Evolutionary conservation across 2,888 invertebrate species (phyloP).

Genomic region (Rhyacophila evoluta): DNA sequence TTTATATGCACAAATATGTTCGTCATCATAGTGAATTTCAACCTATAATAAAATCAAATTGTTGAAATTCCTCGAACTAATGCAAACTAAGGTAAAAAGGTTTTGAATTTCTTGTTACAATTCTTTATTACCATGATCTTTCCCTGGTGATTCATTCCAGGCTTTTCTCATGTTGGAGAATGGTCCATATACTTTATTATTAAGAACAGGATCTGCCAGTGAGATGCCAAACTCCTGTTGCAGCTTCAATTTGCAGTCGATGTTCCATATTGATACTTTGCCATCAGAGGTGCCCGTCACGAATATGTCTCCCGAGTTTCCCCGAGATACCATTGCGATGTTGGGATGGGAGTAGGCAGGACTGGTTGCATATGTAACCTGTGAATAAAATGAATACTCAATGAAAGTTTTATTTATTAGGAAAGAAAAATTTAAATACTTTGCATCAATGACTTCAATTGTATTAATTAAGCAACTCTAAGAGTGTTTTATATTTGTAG

Average conservation of each 20-base stretch:
- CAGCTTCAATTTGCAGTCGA: slow-evolving; percentile 81
- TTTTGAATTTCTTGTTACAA: too few relatives aligned
- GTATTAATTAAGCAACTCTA: too few relatives aligned
- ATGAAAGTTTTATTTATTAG: too few relatives aligned
- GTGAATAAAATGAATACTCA: slow-evolving; percentile 17
- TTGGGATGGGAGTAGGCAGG: slow-evolving; percentile 75
- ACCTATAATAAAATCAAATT: too few relatives aligned
- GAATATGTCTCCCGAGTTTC: slow-evolving; percentile 71
- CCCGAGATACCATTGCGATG: slow-evolving; percentile 72
- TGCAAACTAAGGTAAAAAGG: too few relatives aligned
- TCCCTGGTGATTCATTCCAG: slow-evolving; percentile 47
- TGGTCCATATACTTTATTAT: slow-evolving; percentile 50
- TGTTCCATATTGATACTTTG: slow-evolving; percentile 86
- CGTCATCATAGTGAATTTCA: too few relatives aligned
- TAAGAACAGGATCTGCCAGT: slow-evolving; percentile 63
- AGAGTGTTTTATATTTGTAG: too few relatives aligned
- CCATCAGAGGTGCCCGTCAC: slow-evolving; percentile 73
- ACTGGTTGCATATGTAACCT: slow-evolving; percentile 84
- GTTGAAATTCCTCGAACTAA: too few relatives aligned
- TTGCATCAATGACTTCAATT: too few relatives aligned
- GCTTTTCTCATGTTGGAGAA: slow-evolving; percentile 49
- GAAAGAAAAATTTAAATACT: too few relatives aligned
- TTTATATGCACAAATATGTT: too few relatives aligned
- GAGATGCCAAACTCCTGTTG: slow-evolving; percentile 72
- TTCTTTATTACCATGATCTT: slow-evolving; percentile 41